Conservation (phyloP, 2,113 vertebrate genomes). For the Poeciliopsis occidentalis region DNA sequence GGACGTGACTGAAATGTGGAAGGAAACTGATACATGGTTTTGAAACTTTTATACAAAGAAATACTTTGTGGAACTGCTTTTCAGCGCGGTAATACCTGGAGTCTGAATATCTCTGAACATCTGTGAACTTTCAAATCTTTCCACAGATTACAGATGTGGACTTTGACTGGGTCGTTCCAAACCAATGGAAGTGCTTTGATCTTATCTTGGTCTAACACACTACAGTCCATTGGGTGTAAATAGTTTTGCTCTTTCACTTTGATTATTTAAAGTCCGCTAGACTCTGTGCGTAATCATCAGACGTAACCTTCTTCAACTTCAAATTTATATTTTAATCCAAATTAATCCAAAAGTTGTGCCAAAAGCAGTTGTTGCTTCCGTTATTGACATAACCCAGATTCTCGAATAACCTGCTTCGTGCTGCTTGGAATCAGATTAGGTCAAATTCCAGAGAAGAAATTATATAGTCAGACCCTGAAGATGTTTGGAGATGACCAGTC, state of each 20-base stretch:
- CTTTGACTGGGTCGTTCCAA: no score
- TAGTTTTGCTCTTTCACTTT: no score
- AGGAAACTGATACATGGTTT: no score
- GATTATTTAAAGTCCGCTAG: neutral
- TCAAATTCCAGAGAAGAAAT: constrained; percentile 39
- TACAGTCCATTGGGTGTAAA: no score
- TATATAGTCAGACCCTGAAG: constrained; percentile 23
- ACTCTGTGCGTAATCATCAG: no score
- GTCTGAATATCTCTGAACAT: neutral
- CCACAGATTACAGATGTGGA: no score
- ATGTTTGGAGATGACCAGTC: constrained; percentile 40
- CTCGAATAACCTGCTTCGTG: constrained; percentile 41
- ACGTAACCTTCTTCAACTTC: neutral
- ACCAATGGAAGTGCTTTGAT: no score
- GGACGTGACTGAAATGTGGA: no score
- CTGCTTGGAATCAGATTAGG: constrained; percentile 56
- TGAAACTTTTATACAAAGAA: no score
- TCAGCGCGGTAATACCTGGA: neutral
- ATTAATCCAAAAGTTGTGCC: constrained; percentile 20
- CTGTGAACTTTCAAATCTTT: neutral
- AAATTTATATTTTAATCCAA: constrained; percentile 2
- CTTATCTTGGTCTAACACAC: neutral
- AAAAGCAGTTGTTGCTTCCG: constrained; percentile 38
- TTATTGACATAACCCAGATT: constrained; percentile 48
- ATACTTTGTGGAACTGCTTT: no score